These are phyloP conservation scores for Operophtera brumata DNA, from an alignment of 2,888 invertebrate species.

Conservation along the genomic window DNA sequence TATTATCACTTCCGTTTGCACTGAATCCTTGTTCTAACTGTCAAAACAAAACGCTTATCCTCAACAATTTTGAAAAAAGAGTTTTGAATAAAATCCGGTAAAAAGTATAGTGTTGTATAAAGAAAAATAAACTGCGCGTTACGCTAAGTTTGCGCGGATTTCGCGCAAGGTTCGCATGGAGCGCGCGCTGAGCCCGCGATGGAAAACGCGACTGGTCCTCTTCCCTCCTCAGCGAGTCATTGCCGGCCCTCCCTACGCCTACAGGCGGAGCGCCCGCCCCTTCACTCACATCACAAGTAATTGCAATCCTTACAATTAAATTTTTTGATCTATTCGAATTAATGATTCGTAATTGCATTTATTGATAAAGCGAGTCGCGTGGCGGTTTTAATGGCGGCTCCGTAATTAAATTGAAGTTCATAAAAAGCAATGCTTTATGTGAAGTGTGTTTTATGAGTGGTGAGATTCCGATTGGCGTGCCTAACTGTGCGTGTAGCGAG, in stretches of 20 bases:
- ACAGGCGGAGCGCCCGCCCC: conserved; percentile 62
- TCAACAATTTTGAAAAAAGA: conserved; percentile 3
- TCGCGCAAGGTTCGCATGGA: conserved; percentile 50
- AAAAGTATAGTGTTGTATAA: too few species aligned
- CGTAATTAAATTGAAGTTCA: conserved; percentile 31
- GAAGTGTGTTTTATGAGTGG: conserved; percentile 14
- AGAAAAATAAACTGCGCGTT: conserved; percentile 25
- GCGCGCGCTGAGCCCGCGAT: conserved; percentile 71
- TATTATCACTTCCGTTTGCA: conserved; percentile 22
- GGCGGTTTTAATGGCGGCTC: conserved; percentile 37
- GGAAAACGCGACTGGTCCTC: conserved; percentile 70
- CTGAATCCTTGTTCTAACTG: conserved; percentile 28
- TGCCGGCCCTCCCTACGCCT: conserved; percentile 73
- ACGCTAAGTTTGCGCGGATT: conserved; percentile 44
- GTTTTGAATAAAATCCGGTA: not conserved
- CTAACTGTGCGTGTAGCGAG: conserved; percentile 11
- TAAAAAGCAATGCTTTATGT: conserved; percentile 23
- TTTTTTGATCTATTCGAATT: conserved; percentile 66
- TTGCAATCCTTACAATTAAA: conserved; percentile 55
- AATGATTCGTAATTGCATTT: conserved; percentile 71
- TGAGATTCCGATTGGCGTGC: conserved; percentile 16
- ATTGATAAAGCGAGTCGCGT: conserved; percentile 53
- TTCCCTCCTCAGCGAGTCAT: conserved; percentile 60
- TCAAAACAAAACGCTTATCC: not conserved
- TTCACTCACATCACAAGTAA: conserved; percentile 37